A percentile compares a stretch with the other conserved stretches of the same genome.
Evolutionary conservation across 2,113 vertebrate genomes (phyloP).

Genomic region (Regulus satrapa): DNA sequence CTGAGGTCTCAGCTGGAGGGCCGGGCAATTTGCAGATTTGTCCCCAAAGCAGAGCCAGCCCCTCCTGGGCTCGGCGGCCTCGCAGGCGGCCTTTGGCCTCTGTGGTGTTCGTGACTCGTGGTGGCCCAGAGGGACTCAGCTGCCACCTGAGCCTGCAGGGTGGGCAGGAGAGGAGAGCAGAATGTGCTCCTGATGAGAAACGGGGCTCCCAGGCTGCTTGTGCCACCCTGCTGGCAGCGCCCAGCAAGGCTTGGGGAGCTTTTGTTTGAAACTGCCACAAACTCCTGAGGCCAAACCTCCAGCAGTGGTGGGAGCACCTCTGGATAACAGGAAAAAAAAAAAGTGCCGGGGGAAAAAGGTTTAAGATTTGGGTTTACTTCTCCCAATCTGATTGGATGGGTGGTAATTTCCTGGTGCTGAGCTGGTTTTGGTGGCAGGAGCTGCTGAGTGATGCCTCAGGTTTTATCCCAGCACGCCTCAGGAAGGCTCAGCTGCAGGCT

Average conservation of each 20-base stretch:
- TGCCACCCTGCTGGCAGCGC: neutral
- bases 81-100: neutral
- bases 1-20: neutral
- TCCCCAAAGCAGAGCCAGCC: neutral
- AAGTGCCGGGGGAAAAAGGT: neutral
- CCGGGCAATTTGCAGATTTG: neutral
- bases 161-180: neutral
- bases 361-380: neutral
- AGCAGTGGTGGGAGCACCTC: neutral
- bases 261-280: neutral
- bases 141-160: neutral
- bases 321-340: neutral
- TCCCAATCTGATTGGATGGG: rapidly evolving
- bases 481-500: neutral
- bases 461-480: neutral
- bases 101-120: neutral
- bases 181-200: neutral
- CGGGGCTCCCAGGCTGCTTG: neutral
- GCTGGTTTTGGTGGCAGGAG: neutral
- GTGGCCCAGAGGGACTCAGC: neutral
- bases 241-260: neutral
- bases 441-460: neutral
- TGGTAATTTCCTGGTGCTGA: neutral
- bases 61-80: neutral
- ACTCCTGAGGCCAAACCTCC: neutral